Conservation (phyloP, 1,140 invertebrate genomes). For the Solenopsis invicta region DNA sequence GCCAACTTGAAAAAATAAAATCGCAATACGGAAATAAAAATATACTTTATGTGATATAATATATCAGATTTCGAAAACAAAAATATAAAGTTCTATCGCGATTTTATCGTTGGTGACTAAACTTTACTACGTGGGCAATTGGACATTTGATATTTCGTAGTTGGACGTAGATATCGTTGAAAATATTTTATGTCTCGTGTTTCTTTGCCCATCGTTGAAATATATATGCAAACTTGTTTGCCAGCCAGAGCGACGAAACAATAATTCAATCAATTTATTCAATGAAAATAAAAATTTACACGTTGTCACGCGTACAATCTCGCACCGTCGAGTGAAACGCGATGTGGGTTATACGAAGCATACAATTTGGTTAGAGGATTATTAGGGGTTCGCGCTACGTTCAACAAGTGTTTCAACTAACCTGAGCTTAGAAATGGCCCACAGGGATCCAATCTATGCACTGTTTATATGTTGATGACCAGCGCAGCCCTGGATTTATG, state of each 20-base stretch:
- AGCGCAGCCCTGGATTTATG: background rate
- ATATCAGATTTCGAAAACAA: background rate
- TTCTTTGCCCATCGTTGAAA: background rate
- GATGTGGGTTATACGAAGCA: constrained; percentile 47
- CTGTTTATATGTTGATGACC: constrained; percentile 62
- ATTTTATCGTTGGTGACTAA: background rate
- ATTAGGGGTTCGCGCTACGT: constrained; percentile 56
- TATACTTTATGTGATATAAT: background rate
- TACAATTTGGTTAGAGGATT: constrained; percentile 58
- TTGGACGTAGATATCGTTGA: background rate
- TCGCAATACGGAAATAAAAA: background rate
- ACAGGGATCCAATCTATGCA: constrained; percentile 53
- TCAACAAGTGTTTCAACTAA: constrained; percentile 61
- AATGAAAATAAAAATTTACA: constrained; percentile 35
- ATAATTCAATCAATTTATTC: constrained; percentile 9
- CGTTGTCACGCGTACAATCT: constrained; percentile 28
- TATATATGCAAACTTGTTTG: background rate
- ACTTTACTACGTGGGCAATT: background rate
- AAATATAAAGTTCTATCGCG: background rate
- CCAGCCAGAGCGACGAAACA: background rate
- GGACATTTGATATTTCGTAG: background rate
- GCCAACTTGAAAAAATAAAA: background rate
- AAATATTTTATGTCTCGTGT: background rate
- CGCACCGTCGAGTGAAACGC: constrained; percentile 12
- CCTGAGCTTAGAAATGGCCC: constrained; percentile 59